phyloP scores from a whole-genome alignment of 1,140 invertebrate genomes.

The Panagrolaimus sp. region DNA sequence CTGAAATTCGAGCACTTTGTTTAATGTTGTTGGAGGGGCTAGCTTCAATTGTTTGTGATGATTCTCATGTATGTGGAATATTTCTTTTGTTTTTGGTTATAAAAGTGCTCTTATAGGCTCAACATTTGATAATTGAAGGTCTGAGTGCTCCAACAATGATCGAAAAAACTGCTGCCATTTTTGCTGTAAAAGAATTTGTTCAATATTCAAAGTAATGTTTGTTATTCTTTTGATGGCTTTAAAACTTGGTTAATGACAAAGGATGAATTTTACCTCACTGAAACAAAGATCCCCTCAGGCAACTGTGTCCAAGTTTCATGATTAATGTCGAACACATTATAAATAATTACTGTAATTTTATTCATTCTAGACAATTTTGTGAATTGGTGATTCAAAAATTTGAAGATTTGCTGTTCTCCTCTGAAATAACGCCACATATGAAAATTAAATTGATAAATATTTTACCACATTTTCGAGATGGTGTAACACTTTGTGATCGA shows the following conservation, averaged over 20 bases:
- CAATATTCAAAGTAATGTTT: neutral
- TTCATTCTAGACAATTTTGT: neutral
- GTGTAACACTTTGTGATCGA: neutral
- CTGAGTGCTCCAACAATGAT: neutral
- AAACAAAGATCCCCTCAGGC: too few species aligned
- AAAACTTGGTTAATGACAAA: too few species aligned
- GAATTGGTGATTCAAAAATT: neutral
- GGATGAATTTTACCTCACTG: too few species aligned
- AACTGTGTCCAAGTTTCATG: too few species aligned
- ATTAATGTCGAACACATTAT: too few species aligned
- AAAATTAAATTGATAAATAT: neutral
- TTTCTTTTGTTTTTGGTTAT: neutral
- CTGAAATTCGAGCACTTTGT: neutral
- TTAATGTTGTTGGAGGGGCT: neutral
- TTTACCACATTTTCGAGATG: neutral
- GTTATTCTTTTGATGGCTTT: too few species aligned
- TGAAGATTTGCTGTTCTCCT: neutral
- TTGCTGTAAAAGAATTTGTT: conserved; percentile 1
- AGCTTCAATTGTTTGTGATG: neutral
- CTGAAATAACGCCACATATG: neutral
- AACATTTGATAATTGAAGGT: conserved; percentile 4
- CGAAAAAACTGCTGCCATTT: neutral
- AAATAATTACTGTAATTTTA: neutral
- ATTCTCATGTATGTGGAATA: neutral
- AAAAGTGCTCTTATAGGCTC: neutral